A percentile compares a stretch with the other conserved stretches of the same genome.
Evolutionary conservation across 2,888 invertebrate genomes (phyloP).

Genomic region (Terebella lapidaria): DNA sequence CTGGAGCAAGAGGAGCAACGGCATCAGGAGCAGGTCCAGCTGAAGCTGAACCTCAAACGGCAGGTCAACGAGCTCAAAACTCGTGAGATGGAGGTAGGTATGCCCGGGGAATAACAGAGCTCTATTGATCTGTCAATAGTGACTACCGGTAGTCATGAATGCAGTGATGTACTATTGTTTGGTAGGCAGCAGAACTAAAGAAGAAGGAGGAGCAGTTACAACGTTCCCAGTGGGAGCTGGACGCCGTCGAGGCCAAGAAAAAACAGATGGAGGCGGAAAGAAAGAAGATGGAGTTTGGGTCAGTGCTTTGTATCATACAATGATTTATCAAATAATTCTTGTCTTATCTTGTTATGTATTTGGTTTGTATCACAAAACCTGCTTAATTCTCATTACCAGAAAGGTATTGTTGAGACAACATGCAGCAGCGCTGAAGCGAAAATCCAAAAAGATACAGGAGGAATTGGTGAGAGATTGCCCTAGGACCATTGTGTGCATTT

Average conservation of each 20-base stretch:
- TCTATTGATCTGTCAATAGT: no score
- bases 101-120: no score
- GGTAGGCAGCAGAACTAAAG: conserved; percentile 2
- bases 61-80: conserved; percentile 46
- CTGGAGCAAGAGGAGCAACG: conserved; percentile 31
- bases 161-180: not conserved
- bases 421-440: conserved; percentile 47
- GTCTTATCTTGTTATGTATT: not conserved
- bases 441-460: conserved; percentile 47
- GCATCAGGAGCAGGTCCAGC: conserved; percentile 33
- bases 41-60: conserved; percentile 33
- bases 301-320: conserved; percentile 4
- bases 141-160: not conserved
- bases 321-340: not conserved
- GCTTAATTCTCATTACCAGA: conserved; percentile 27
- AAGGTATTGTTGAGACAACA: conserved; percentile 50
- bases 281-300: conserved; percentile 47
- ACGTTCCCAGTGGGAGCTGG: conserved; percentile 42
- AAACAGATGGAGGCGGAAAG: conserved; percentile 35
- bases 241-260: conserved; percentile 37
- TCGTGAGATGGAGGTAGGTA: conserved; percentile 44
- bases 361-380: not conserved
- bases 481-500: not conserved
- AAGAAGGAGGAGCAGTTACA: conserved; percentile 3
- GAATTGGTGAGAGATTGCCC: conserved; percentile 50